phyloP scores from a whole-genome alignment of 2,113 vertebrate species.

The Casuarius casuarius region DNA sequence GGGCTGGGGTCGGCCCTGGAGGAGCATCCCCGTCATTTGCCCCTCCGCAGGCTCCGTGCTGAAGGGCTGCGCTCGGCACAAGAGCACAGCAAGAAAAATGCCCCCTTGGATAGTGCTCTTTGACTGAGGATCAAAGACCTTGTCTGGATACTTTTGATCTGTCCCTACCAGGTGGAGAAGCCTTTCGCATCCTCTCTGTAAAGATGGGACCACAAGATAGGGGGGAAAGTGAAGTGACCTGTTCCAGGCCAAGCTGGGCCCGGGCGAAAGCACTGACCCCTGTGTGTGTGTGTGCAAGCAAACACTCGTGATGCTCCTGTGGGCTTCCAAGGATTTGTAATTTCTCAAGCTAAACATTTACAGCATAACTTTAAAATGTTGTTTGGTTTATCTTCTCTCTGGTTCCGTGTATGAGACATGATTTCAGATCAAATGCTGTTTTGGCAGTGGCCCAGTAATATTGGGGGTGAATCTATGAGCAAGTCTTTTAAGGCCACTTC shows the following conservation, averaged over 20 bases:
- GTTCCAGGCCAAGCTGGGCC: not conserved
- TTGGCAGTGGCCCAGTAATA: not conserved
- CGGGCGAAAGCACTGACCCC: not conserved
- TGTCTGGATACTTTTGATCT: not conserved
- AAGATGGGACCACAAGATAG: not conserved
- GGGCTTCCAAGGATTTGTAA: not conserved
- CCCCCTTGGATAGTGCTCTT: fast-evolving
- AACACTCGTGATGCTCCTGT: not conserved
- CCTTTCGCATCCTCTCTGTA: not conserved
- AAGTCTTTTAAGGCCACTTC: not conserved
- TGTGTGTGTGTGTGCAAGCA: not conserved
- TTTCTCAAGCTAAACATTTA: not conserved
- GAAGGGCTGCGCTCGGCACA: not conserved
- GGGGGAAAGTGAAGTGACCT: fast-evolving
- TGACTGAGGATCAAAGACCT: not conserved
- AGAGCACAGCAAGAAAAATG: fast-evolving
- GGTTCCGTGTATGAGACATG: not conserved
- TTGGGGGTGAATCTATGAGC: not conserved
- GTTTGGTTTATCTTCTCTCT: not conserved
- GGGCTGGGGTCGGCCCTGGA: not conserved
- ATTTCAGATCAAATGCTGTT: conserved; percentile 6
- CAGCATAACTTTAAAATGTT: not conserved
- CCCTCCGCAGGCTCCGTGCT: fast-evolving
- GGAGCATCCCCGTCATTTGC: not conserved
- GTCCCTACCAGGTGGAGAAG: not conserved